Conservation (phyloP, 2,797 vertebrate genomes). For the Tympanoctomys barrerae region DNA sequence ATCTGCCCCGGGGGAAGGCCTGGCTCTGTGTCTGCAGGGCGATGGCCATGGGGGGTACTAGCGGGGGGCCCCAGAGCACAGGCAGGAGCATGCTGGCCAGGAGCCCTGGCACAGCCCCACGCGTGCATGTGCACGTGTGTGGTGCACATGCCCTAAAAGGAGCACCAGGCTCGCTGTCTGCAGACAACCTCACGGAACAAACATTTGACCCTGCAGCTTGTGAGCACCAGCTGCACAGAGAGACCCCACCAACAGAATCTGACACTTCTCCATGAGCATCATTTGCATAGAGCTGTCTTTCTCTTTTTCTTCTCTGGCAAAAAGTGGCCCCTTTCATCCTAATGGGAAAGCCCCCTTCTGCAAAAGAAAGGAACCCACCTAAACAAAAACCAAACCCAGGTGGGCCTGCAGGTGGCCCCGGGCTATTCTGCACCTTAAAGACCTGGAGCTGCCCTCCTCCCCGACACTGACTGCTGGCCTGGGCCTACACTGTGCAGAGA, state of each 20-base stretch:
- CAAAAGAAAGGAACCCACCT: not conserved
- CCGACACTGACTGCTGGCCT: not conserved
- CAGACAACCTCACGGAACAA: constrained; percentile 50
- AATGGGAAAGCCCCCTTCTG: not conserved
- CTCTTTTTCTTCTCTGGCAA: constrained; percentile 25
- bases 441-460: not conserved
- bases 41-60: constrained; percentile 70
- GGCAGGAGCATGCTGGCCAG: constrained; percentile 38
- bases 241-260: not conserved
- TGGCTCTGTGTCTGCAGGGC: not conserved
- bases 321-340: not conserved
- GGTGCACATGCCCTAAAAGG: not conserved
- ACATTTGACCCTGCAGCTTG: not conserved
- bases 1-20: constrained; percentile 51
- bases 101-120: not conserved
- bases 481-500: not conserved
- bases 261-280: not conserved
- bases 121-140: not conserved
- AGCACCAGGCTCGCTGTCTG: constrained; percentile 37
- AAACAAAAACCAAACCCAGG: not conserved
- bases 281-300: not conserved
- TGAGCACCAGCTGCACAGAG: not conserved
- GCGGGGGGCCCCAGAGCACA: constrained; percentile 26
- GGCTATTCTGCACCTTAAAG: not conserved
- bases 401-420: not conserved